Conservation (phyloP, 2,113 vertebrate genomes). For the Nematolebias whitei region DNA sequence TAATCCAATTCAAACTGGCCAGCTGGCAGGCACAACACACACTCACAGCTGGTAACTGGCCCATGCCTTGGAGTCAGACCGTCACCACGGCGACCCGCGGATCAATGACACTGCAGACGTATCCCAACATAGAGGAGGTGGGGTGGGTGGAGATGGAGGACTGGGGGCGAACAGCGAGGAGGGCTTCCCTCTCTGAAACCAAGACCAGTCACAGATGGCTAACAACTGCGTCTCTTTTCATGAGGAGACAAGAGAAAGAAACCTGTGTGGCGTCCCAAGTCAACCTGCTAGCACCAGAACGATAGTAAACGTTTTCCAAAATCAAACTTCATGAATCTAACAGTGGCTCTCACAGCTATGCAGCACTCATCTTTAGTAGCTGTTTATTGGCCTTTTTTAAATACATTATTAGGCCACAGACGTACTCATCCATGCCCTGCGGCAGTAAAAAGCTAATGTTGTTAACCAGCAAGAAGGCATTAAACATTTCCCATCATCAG, state of each 20-base stretch:
- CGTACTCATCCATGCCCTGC: too few relatives aligned
- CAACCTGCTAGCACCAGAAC: not conserved
- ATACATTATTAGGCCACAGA: too few relatives aligned
- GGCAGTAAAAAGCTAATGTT: not conserved
- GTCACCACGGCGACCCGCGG: slow-evolving; percentile 69
- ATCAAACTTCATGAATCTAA: too few relatives aligned
- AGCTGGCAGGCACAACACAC: slow-evolving; percentile 72
- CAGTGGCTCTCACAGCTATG: too few relatives aligned
- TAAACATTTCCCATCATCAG: slow-evolving; percentile 23
- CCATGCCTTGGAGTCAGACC: slow-evolving; percentile 61
- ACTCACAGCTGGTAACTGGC: slow-evolving; percentile 73
- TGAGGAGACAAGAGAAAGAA: slow-evolving; percentile 26
- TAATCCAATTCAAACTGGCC: slow-evolving; percentile 80
- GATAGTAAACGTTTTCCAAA: too few relatives aligned
- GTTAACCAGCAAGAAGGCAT: slow-evolving; percentile 20
- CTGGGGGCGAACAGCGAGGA: slow-evolving; percentile 35
- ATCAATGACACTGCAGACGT: slow-evolving; percentile 71
- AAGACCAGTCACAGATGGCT: slow-evolving; percentile 67
- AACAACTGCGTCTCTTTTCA: slow-evolving; percentile 69
- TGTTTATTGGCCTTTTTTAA: not conserved
- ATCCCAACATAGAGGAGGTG: not conserved
- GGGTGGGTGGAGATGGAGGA: not conserved
- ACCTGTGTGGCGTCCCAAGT: too few relatives aligned
- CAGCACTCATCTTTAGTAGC: too few relatives aligned
- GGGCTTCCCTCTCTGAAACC: slow-evolving; percentile 60